Percentiles rank a stretch among this genome's conserved stretches.
Conservation (phyloP, 2,888 invertebrate species). For the Agrilus cyanescens region DNA sequence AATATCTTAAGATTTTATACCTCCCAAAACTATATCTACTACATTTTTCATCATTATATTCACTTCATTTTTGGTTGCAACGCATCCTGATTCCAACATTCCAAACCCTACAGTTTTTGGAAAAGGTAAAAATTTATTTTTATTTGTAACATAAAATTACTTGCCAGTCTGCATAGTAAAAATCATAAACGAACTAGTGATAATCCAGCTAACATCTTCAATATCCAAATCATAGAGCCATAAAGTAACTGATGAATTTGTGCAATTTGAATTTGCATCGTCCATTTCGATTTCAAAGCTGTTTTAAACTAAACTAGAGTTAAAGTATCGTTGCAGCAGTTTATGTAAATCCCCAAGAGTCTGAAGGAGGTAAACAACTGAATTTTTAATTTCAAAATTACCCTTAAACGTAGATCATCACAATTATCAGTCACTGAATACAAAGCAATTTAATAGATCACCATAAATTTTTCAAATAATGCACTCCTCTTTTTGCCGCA, state of each 20-base stretch:
- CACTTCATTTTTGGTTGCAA: constrained; percentile 86
- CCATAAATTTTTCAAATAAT: no score
- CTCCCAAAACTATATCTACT: constrained; percentile 85
- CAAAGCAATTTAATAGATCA: no score
- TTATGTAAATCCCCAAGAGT: no score
- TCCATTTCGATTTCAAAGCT: no score
- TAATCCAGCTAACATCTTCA: constrained; percentile 82
- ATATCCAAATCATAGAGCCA: constrained; percentile 47
- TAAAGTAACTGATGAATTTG: no score
- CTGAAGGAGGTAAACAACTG: no score
- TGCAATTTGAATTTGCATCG: no score
- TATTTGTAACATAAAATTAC: constrained; percentile 9
- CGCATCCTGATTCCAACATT: constrained; percentile 86
- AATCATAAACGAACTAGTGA: constrained; percentile 80
- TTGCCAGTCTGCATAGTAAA: constrained; percentile 89
- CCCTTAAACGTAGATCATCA: no score
- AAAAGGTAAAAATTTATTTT: not conserved
- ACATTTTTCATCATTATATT: constrained; percentile 98
- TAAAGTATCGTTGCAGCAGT: not conserved
- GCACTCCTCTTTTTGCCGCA: no score
- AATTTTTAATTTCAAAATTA: no score
- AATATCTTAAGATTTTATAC: constrained; percentile 31
- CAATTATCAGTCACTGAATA: no score
- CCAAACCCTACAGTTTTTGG: constrained; percentile 60
- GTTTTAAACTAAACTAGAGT: not conserved